Evolutionary conservation across 2,113 vertebrate species (phyloP), one percentile per base, ranked within the genome.

Genomic region (Ahaetulla prasina): DNA sequence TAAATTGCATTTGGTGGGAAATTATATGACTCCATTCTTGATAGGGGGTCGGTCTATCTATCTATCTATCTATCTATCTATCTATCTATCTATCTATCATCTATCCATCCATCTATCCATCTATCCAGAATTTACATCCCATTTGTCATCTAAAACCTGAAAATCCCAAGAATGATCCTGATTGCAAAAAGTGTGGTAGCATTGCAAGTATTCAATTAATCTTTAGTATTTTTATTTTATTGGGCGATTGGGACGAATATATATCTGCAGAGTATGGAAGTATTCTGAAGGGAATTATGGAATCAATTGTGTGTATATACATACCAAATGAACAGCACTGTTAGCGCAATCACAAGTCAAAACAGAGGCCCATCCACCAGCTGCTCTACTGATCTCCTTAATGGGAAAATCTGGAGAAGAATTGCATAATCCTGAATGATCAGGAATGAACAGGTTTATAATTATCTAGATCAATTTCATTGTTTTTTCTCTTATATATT

Each of bases 1-100:
- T 90, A 95, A 96, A 96, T 95, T 88, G 91, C 45, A 74, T 92
- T 96, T 93, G 91, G 90, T 94, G 94, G 85, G 54, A 91, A 95
- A 96, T 95, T 52, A 52, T 54, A 87, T 94, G 93, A 80, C 93
- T 49, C 87, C 63, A 91, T 87, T 94, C 92, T 93, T 92, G 93
- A 96, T 93, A 96, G 49, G 18, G 97, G 35, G 49, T 4, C 35
- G 35, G 49, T 4, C 35, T 54, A 20, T 20, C 23, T 35, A 14
- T 63, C 23, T 60, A n/a, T 93, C 14, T 52, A 16, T 30, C 25
- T 12, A 68, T 68, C 10, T 2, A n/a, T n/a, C 1, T 2, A 68
- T 68, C 11, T 2, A 6, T 68, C 10, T 0, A 35, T 74, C 30
- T 1, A 18, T 68, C 30, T 1, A 39, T 39, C 1, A 39, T 74